Evolutionary conservation across 1,140 invertebrate genomes (phyloP), one percentile per base, ranked within the genome.

Genomic region (Notospermus geniculatus): DNA sequence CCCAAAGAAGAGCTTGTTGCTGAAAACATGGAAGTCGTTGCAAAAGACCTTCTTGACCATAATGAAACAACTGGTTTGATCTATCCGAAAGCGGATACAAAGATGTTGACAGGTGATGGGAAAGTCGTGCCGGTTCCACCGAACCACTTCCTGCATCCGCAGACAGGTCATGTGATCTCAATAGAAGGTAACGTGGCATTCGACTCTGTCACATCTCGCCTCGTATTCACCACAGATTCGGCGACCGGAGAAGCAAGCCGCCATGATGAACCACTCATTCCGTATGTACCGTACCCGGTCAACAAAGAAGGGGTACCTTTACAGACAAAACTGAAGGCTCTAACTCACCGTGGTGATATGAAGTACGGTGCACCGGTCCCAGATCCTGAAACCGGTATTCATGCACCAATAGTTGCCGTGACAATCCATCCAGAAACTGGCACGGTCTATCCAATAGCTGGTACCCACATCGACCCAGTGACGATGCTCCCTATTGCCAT

Each of bases 361-460:
- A 66, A 69, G 54, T 76, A 72, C 52, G 72, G 73, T 22, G 62
- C 66, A 11, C 71, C 77, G 11, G 72, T 78, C 65, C 60, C 70
- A 27, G 75, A 76, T 63, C 71, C 77, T n/a, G 67, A 63, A 9
- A 75, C 68, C 15, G 71, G 75, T 4, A 67, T 79, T 5, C 73
- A 77, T 53, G 77, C 76, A 4, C 77, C 77, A 1, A 79, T 79
- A 15, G 55, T 76, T 45, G 75, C 70, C 22, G 66, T 79, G 43
- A 79, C 77, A 23, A 69, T 78, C 43, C 72, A 78, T 57, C 76
- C 76, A 17, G 59, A 71, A 59, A 72, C 73, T 13, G 74, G 75
- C 1, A 63, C 74, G 0, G 64, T 79, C n/a, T 58, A 77, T 23
- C 77, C 77, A n/a, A 59, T 79, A 19, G 73, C 73, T 29, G 71